Evolutionary conservation across 2,888 invertebrate genomes (phyloP).

Genomic region (Hemicrepidius hirtus): DNA sequence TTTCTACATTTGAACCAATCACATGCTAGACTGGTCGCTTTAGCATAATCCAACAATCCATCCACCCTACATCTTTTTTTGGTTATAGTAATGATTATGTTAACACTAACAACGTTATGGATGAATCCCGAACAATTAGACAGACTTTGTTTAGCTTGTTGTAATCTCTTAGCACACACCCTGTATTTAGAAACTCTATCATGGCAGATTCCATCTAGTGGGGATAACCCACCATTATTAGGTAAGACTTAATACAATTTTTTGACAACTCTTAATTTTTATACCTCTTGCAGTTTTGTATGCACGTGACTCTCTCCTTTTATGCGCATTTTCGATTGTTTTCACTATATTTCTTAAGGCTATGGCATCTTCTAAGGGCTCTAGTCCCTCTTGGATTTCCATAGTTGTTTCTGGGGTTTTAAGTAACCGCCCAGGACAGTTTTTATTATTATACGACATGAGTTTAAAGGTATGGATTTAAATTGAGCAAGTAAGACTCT

Average conservation of each 20-base stretch:
- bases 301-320: slow-evolving; percentile 64
- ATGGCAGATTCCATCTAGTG: slow-evolving; percentile 77
- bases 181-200: slow-evolving; percentile 76
- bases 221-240: slow-evolving; percentile 76
- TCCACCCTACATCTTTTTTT: background rate
- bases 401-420: slow-evolving; percentile 44
- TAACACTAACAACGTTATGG: slow-evolving; percentile 76
- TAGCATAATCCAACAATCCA: too few relatives aligned
- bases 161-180: slow-evolving; percentile 79
- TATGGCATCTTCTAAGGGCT: slow-evolving; percentile 57
- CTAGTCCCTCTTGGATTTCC: slow-evolving; percentile 64
- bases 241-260: slow-evolving; percentile 67
- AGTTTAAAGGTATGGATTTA: slow-evolving; percentile 55
- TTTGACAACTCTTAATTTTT: background rate
- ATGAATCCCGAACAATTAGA: slow-evolving; percentile 76
- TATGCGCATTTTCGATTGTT: slow-evolving; percentile 63
- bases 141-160: slow-evolving; percentile 74
- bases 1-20: too few relatives aligned
- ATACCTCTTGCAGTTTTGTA: slow-evolving; percentile 63
- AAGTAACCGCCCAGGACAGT: slow-evolving; percentile 54
- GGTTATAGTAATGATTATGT: slow-evolving; percentile 72
- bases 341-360: slow-evolving; percentile 64
- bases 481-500: background rate
- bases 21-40: too few relatives aligned
- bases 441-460: slow-evolving; percentile 55